Evolutionary conservation across 2,888 invertebrate species (phyloP).

Genomic region (Helleia helle): DNA sequence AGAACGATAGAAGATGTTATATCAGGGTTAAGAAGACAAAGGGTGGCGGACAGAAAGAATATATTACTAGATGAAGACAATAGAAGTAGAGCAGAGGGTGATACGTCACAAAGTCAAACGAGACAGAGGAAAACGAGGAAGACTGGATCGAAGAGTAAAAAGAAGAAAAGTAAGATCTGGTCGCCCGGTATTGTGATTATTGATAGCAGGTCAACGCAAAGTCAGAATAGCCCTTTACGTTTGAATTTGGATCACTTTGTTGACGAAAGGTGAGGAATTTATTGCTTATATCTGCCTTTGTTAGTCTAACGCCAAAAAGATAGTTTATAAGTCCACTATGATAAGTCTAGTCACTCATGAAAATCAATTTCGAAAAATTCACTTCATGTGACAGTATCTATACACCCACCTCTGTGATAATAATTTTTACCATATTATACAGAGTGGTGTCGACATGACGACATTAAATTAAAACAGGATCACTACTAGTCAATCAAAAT

Average conservation of each 20-base stretch:
- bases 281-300: no score
- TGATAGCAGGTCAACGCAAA: constrained; percentile 45
- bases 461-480: no score
- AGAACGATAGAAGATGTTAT: constrained; percentile 51
- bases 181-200: constrained; percentile 56
- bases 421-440: no score
- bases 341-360: no score
- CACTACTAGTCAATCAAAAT: no score
- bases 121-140: constrained; percentile 42
- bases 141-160: constrained; percentile 40
- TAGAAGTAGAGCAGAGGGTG: constrained; percentile 30
- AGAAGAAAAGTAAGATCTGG: constrained; percentile 49
- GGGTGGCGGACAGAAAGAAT: constrained; percentile 36
- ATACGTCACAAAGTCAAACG: constrained; percentile 32
- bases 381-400: no score
- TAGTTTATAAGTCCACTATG: no score
- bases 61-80: constrained; percentile 31
- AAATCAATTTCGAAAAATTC: no score
- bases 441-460: no score
- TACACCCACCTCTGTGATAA: no score
- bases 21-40: constrained; percentile 44
- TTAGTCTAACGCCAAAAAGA: no score
- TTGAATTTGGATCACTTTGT: constrained; percentile 65
- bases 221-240: constrained; percentile 43
- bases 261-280: constrained; percentile 49